These are phyloP conservation scores for Channa maculata DNA, from an alignment of 2,113 vertebrate species.

Conservation along the genomic window DNA sequence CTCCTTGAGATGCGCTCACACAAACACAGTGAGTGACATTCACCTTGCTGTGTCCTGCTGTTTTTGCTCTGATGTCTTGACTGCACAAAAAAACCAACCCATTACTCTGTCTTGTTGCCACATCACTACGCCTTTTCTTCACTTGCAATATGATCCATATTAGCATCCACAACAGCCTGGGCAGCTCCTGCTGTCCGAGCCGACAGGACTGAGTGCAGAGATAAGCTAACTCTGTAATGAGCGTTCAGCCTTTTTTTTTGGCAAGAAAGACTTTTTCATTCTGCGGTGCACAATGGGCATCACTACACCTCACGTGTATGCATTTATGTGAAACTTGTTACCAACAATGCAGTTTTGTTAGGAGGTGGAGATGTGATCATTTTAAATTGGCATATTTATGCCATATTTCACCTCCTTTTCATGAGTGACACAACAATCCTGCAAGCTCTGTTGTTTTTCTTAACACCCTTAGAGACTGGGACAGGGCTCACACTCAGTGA, in stretches of 20 bases:
- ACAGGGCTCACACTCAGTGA: neutral
- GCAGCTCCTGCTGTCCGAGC: slow-evolving; percentile 51
- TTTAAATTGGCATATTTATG: slow-evolving; percentile 36
- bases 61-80: slow-evolving; percentile 7
- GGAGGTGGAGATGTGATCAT: slow-evolving; percentile 10
- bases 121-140: slow-evolving; percentile 51
- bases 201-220: slow-evolving; percentile 56
- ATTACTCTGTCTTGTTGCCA: slow-evolving; percentile 61
- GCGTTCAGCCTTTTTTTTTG: slow-evolving; percentile 43
- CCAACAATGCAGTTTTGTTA: slow-evolving; percentile 23
- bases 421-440: slow-evolving; percentile 21
- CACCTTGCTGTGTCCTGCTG: slow-evolving; percentile 37
- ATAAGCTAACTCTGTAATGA: slow-evolving; percentile 66
- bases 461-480: slow-evolving; percentile 34
- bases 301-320: slow-evolving; percentile 36
- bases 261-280: slow-evolving; percentile 19
- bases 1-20: neutral
- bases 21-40: slow-evolving; percentile 34
- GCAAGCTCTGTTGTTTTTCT: slow-evolving; percentile 35
- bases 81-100: slow-evolving; percentile 47
- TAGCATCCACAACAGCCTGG: slow-evolving; percentile 63
- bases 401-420: slow-evolving; percentile 29
- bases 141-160: slow-evolving; percentile 71
- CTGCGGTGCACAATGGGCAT: slow-evolving; percentile 22
- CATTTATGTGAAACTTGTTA: slow-evolving; percentile 47